phyloP scores from a whole-genome alignment of 1,140 invertebrate species.

The Drosophila sucinea region DNA sequence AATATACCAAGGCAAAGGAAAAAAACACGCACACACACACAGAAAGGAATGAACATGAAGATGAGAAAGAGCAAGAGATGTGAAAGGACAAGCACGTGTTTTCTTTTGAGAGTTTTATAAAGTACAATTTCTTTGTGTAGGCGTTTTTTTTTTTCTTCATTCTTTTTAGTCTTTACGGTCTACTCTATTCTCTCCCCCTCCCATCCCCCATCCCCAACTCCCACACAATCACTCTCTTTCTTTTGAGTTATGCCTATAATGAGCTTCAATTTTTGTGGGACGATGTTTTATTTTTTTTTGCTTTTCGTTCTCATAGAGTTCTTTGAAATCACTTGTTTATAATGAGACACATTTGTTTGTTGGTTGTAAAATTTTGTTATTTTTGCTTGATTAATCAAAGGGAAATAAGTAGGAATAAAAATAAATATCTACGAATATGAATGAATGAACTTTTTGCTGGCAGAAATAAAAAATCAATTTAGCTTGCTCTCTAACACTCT shows the following conservation, averaged over 20 bases:
- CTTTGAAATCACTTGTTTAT: conserved; percentile 16
- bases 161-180: not conserved
- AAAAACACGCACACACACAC: not conserved
- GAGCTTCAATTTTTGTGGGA: conserved; percentile 40
- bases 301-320: not conserved
- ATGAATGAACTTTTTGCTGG: not conserved
- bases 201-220: not conserved
- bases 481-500: not conserved
- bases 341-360: conserved; percentile 12
- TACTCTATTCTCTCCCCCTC: not conserved
- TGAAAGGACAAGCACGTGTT: conserved; percentile 14
- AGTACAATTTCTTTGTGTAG: conserved; percentile 7
- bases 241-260: conserved; percentile 39
- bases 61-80: not conserved
- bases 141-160: not conserved
- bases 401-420: not conserved
- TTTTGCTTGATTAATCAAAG: conserved; percentile 7
- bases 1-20: not conserved
- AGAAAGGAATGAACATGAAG: not conserved
- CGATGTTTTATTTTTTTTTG: conserved; percentile 9
- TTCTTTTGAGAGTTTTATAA: conserved; percentile 15
- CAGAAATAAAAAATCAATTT: not conserved
- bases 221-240: conserved; percentile 9
- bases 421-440: not conserved
- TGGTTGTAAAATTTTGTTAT: not conserved